Base-by-base conservation (phyloP, 2,797 vertebrate genomes). In the Chelon labrosus region DNA sequence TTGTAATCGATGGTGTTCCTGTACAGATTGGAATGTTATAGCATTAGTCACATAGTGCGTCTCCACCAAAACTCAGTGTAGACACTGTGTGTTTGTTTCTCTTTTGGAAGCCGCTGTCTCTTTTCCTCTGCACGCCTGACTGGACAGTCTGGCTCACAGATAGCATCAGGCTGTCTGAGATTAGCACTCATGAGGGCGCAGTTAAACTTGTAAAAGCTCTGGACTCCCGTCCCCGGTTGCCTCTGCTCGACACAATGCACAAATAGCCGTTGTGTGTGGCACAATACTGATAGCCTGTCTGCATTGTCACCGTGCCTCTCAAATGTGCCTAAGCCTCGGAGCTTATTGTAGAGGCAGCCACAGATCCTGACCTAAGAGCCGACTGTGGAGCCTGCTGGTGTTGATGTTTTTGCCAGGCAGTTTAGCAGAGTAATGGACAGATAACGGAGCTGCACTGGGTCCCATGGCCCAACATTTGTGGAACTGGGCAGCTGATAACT, bases 111-210 rank as follows among this genome's bases (percentile, higher is more conserved):
- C 77, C 58, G 35, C 71, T 76, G 71, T 84, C 85, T 89, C 66
- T 78, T 78, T 22, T 82, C 75, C 77, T 72, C 76, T 89, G 83
- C 83, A 87, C 54, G 86, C 79, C 85, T 90, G 80, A 73, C 77
- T 85, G 66, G 80, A 80, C 83, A 60, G 79, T 70, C 85, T 86
- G 84, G 77, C 93, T 90, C 85, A 78, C 73, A 86, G 94, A 93
- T 94, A 93, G 82, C 86, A 93, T 93, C 92, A 85, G 82, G 73
- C 88, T 85, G 87, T 76, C 82, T 83, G 85, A 85, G 92, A 91
- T 92, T 89, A 91, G 68, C 59, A 54, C 80, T 86, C 85, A 92
- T 87, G 84, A 79, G 89, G 89, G 88, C 56, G 77, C 87, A 83
- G 87, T 91, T 92, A 88, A 87, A 89, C 82, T 90, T 86, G 87